These are phyloP conservation scores for Pygoscelis antarcticus DNA, from an alignment of 2,113 vertebrate species.

Conservation along the genomic window DNA sequence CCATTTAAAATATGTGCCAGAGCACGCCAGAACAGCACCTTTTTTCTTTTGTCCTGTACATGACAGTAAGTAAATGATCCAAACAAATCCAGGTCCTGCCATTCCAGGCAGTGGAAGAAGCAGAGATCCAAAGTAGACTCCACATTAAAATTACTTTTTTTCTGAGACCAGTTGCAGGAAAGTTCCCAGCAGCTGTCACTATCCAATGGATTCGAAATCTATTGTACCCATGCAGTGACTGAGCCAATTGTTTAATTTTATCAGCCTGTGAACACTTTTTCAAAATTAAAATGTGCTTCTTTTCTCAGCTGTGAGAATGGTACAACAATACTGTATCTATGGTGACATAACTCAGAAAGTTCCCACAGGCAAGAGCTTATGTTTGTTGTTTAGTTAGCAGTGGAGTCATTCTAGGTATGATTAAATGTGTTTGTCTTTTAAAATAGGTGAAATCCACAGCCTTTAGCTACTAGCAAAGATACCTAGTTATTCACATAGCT, in stretches of 20 bases:
- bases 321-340: not conserved
- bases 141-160: not conserved
- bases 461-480: constrained; percentile 11
- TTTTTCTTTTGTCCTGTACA: not conserved
- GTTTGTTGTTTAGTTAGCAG: constrained; percentile 48
- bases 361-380: not conserved
- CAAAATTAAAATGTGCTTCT: not conserved
- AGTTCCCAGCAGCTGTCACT: not conserved
- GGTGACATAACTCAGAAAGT: not conserved
- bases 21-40: not conserved
- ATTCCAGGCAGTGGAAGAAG: not conserved
- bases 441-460: constrained; percentile 59
- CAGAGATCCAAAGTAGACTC: not conserved
- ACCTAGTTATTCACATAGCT: not conserved
- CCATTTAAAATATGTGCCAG: not conserved
- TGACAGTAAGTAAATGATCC: not conserved
- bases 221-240: not conserved
- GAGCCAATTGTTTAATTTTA: not conserved
- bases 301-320: not conserved
- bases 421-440: constrained; percentile 50
- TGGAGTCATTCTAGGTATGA: constrained; percentile 24
- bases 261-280: not conserved
- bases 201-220: not conserved
- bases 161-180: not conserved
- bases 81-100: not conserved